Evolutionary conservation across 2,888 invertebrate genomes (phyloP).

Genomic region (Pristionchus maxplancki): DNA sequence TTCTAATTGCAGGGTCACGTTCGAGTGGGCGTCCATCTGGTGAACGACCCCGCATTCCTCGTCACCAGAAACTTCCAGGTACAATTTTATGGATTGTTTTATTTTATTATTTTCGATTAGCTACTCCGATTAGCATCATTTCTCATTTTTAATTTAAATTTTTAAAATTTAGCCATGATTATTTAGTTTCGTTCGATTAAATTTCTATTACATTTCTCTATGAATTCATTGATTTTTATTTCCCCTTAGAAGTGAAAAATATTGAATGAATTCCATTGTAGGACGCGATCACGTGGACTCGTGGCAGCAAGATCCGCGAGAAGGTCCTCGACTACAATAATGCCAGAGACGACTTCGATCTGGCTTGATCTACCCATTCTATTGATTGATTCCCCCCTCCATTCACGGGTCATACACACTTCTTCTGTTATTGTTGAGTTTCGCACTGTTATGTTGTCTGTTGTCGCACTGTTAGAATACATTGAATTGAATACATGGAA

Average conservation of each 20-base stretch:
- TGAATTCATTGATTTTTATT: too few species aligned
- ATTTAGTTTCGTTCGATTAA: too few species aligned
- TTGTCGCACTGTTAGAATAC: constrained; percentile 22
- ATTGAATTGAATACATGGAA: constrained; percentile 3
- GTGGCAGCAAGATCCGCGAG: constrained; percentile 82
- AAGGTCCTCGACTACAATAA: constrained; percentile 81
- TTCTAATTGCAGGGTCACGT: constrained; percentile 87
- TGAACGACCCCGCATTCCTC: constrained; percentile 96
- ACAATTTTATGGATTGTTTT: background rate
- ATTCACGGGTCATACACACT: constrained; percentile 19
- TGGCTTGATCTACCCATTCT: constrained; percentile 55
- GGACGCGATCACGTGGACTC: constrained; percentile 98
- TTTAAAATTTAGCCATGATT: background rate
- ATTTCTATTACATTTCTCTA: background rate
- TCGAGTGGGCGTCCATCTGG: constrained; percentile 92
- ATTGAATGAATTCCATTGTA: constrained; percentile 79
- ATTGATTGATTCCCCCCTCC: background rate
- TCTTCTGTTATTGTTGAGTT: constrained; percentile 18
- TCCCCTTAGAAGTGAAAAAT: too few species aligned
- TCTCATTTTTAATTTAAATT: too few species aligned
- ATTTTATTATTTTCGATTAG: too few species aligned
- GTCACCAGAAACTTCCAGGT: constrained; percentile 84
- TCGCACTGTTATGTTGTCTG: background rate
- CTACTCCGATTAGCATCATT: too few species aligned
- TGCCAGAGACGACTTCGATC: constrained; percentile 74